Base-by-base conservation (phyloP, 2,888 invertebrate species). In the Tridacna gigas region DNA sequence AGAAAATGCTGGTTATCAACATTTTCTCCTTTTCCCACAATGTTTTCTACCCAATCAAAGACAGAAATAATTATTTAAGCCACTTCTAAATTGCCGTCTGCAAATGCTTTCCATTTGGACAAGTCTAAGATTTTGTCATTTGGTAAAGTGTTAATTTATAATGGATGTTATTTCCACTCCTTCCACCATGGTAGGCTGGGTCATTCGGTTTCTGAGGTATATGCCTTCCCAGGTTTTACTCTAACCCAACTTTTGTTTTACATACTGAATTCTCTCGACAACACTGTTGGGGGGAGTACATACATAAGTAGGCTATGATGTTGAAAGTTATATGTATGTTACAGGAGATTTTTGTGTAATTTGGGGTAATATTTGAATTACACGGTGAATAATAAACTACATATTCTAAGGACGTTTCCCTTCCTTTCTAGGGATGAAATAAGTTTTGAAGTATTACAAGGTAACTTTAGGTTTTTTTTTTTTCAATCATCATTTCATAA, bases 131-230 rank as follows among this genome's bases (percentile, higher is more conserved):
- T 56, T 56, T 15, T 56, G 15, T 15, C 20, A 9, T 56, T 15
- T 56, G 56, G 56, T 15, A 56, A 63, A 63, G 25, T 3, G 63
- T 63, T 63, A 25, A 63, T 63, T 37, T n/a, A 63, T 63, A 4
- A 5, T 18, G 60, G 63, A 63, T 63, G 63, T 25, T 63, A 63
- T 63, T 63, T 63, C 63, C 63, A 9, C 63, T 25, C 63, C 22
- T 63, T 63, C 3, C 25, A 63, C 22, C 63, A 63, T 13, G 7
- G 37, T 25, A 13, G 25, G 63, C 63, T 63, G 13, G n/a, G 63
- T 25, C 63, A 25, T 22, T 25, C 63, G 26, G 63, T 63, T 18
- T 63, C 63, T 63, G 22, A 22, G 63, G 63, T 63, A 63, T 63
- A 63, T 25, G 20, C 56, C 20, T 56, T 20, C 5, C 56, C 11